These are phyloP conservation scores for Drosophila lini DNA, from an alignment of 1,140 invertebrate genomes.

Conservation along the genomic window DNA sequence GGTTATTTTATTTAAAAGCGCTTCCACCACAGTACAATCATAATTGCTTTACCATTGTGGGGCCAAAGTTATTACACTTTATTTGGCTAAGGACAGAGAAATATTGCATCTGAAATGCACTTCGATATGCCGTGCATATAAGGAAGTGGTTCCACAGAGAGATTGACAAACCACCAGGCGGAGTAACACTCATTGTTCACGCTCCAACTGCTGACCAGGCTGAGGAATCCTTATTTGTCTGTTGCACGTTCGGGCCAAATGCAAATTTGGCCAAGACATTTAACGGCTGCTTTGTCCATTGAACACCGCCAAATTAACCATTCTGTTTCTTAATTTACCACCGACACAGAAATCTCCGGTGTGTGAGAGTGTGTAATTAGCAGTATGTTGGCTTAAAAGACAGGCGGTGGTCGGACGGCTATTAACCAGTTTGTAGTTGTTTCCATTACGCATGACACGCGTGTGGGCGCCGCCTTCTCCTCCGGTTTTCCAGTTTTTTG, in stretches of 20 bases:
- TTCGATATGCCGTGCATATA: conserved; percentile 43
- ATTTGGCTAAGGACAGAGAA: conserved; percentile 12
- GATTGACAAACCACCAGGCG: conserved; percentile 36
- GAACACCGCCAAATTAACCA: conserved; percentile 52
- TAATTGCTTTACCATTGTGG: background rate
- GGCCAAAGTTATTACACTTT: conserved; percentile 40
- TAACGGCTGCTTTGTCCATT: conserved; percentile 37
- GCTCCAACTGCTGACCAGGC: conserved; percentile 1
- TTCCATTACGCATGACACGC: conserved; percentile 60
- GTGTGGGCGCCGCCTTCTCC: conserved; percentile 35
- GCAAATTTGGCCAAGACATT: conserved; percentile 47
- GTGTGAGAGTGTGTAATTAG: conserved; percentile 64
- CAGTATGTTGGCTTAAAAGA: conserved; percentile 49
- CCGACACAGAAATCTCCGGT: conserved; percentile 46
- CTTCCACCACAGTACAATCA: background rate
- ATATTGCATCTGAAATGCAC: conserved; percentile 53
- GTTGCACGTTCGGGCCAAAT: conserved; percentile 35
- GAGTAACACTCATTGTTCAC: conserved; percentile 16
- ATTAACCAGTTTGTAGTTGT: conserved; percentile 51
- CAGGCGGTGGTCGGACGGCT: conserved; percentile 38
- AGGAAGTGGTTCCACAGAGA: conserved; percentile 32
- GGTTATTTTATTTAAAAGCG: background rate
- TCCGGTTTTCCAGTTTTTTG: conserved; percentile 16
- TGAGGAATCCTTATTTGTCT: conserved; percentile 27
- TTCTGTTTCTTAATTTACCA: conserved; percentile 54